Conservation (phyloP, 2,888 invertebrate species). For the Apotomis capreana region DNA sequence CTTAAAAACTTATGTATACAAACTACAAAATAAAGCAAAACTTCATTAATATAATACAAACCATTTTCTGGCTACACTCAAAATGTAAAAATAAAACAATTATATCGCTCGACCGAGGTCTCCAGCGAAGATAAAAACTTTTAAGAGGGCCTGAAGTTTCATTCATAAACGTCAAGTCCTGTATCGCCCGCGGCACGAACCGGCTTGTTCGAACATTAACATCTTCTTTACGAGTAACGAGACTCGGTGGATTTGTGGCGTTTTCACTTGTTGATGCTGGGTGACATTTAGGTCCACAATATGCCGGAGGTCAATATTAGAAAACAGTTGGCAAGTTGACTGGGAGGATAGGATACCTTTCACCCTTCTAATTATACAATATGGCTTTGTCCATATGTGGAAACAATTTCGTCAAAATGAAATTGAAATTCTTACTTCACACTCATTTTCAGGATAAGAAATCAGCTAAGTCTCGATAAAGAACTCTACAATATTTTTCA, state of each 20-base stretch:
- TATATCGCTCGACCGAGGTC: neutral
- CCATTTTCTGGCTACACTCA: neutral
- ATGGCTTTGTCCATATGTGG: no score
- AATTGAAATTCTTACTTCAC: no score
- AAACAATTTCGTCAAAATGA: no score
- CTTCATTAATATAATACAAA: neutral
- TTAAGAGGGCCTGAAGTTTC: constrained; percentile 10
- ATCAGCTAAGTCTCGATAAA: no score
- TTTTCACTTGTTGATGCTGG: constrained; percentile 19
- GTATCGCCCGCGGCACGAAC: constrained; percentile 10
- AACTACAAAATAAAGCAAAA: neutral
- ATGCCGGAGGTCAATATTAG: no score
- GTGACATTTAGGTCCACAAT: neutral
- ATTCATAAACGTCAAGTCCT: constrained; percentile 26
- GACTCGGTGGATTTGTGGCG: neutral
- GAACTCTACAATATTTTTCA: no score
- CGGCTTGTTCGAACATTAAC: constrained; percentile 19
- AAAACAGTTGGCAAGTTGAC: no score
- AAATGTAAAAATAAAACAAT: constrained; percentile 11
- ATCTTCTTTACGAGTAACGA: constrained; percentile 20
- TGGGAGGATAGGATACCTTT: no score
- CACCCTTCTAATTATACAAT: no score
- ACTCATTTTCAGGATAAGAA: no score
- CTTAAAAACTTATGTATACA: no score
- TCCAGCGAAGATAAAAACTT: constrained; percentile 9